These are phyloP conservation scores for Maccullochella peelii DNA, from an alignment of 2,113 vertebrate species.

Conservation along the genomic window DNA sequence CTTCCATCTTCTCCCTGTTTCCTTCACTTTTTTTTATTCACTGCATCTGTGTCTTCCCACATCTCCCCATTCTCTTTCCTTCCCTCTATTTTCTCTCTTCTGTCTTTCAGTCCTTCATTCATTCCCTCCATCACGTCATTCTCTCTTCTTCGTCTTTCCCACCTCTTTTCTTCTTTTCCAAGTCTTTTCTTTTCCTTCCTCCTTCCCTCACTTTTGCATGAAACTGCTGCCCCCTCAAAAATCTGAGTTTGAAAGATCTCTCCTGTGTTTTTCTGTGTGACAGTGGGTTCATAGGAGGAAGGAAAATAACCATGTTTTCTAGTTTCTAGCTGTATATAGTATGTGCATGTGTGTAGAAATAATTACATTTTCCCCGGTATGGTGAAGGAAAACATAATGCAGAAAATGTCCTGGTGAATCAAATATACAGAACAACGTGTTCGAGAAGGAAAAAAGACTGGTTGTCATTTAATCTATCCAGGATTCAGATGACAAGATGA, in stretches of 20 bases:
- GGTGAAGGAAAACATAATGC: not conserved
- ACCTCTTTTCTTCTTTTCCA: not conserved
- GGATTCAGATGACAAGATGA: conserved; percentile 20
- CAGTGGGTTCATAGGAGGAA: not conserved
- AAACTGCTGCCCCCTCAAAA: not conserved
- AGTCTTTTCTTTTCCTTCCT: not conserved
- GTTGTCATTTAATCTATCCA: not conserved
- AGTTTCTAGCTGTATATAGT: not conserved
- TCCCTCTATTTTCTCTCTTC: not conserved
- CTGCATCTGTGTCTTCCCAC: not conserved
- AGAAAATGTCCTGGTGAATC: not conserved
- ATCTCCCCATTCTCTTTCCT: not conserved
- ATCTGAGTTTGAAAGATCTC: not conserved
- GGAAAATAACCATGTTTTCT: not conserved
- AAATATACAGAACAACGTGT: not conserved
- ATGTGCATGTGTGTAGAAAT: not conserved
- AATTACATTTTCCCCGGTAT: not conserved
- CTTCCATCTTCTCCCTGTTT: not conserved
- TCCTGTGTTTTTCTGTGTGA: not conserved
- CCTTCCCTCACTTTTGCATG: not conserved
- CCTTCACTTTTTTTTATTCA: not conserved
- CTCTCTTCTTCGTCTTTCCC: not conserved
- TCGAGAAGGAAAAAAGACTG: not conserved
- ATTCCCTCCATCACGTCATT: not conserved
- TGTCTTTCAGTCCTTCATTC: not conserved